Evolutionary conservation across 2,888 invertebrate genomes (phyloP).

Genomic region (Pterostichus niger): DNA sequence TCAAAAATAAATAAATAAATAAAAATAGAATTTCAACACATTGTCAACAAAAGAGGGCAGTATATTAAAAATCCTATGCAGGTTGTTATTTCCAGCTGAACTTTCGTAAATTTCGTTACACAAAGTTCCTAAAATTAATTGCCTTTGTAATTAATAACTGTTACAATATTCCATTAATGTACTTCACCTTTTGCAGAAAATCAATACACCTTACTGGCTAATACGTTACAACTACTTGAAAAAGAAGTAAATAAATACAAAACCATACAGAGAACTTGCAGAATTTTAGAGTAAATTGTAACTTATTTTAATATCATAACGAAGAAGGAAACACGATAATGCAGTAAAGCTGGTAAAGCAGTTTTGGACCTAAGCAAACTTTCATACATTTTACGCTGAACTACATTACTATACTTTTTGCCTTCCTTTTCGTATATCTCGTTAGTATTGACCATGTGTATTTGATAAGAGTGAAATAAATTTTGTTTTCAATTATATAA

Average conservation of each 20-base stretch:
- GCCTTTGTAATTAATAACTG: constrained; percentile 40
- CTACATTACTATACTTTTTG: neutral
- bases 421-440: constrained; percentile 1
- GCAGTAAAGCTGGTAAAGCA: neutral
- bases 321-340: constrained; percentile 6
- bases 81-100: constrained; percentile 21
- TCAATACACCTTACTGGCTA: constrained; percentile 26
- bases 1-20: too few relatives aligned
- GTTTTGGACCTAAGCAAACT: constrained; percentile 33
- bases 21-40: neutral
- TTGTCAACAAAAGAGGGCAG: neutral
- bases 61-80: constrained; percentile 3
- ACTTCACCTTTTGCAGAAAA: constrained; percentile 30
- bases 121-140: constrained; percentile 35
- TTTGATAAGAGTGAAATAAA: neutral
- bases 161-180: constrained; percentile 50
- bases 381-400: constrained; percentile 3
- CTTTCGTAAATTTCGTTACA: constrained; percentile 11
- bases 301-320: neutral
- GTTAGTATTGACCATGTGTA: neutral
- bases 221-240: constrained; percentile 3
- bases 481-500: neutral
- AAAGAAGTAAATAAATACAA: constrained; percentile 22
- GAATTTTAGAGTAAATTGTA: neutral
- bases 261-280: neutral